These are phyloP conservation scores for Rosalia funebris DNA, from an alignment of 2,888 invertebrate species.

Conservation along the genomic window DNA sequence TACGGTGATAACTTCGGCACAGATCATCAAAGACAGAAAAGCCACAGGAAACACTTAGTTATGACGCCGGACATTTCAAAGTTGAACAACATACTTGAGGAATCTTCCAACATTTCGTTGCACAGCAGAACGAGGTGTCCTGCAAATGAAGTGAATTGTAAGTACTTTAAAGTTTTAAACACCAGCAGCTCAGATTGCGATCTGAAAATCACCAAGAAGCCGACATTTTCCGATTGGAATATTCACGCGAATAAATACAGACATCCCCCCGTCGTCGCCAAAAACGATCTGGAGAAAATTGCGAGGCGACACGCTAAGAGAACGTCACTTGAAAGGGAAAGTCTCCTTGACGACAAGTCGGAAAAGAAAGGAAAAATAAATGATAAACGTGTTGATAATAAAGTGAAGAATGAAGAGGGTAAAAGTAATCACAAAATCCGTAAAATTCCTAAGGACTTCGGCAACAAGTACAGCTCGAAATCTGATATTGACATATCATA, in stretches of 20 bases:
- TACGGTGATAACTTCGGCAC: not conserved
- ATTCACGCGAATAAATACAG: not conserved
- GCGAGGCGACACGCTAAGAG: not conserved
- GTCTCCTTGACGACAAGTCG: not conserved
- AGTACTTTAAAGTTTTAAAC: slow-evolving; percentile 35
- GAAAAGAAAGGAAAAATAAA: not conserved
- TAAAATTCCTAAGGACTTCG: not conserved
- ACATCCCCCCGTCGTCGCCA: not conserved
- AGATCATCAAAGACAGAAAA: not conserved
- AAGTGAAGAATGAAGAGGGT: not conserved
- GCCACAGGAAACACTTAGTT: slow-evolving; percentile 5
- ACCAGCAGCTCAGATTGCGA: slow-evolving; percentile 44
- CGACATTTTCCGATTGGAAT: slow-evolving; percentile 19
- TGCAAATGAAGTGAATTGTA: slow-evolving; percentile 21
- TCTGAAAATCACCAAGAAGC: slow-evolving; percentile 32
- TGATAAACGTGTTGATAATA: not conserved
- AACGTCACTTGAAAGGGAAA: not conserved
- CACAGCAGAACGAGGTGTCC: slow-evolving; percentile 16
- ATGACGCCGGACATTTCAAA: slow-evolving; percentile 22
- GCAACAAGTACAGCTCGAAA: slow-evolving; percentile 14
- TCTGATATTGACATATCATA: slow-evolving; percentile 31
- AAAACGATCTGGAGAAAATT: not conserved
- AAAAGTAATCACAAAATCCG: not conserved
- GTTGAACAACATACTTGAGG: slow-evolving; percentile 40
- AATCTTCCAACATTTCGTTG: slow-evolving; percentile 33